These are phyloP conservation scores for Camponotus floridanus DNA, from an alignment of 1,140 invertebrate species.

Conservation along the genomic window DNA sequence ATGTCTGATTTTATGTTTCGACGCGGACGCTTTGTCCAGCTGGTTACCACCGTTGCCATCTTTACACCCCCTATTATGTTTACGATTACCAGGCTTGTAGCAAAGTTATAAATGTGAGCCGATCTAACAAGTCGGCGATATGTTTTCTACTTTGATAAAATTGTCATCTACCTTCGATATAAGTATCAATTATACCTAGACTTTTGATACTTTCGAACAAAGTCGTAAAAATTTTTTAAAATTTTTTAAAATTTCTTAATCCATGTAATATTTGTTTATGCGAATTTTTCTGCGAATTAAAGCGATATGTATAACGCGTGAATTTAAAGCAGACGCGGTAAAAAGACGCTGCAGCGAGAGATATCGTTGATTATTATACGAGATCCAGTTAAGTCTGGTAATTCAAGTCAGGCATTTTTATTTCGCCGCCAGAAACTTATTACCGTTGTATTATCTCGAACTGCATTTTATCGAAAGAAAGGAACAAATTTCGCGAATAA, in stretches of 20 bases:
- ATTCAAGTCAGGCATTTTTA: neutral
- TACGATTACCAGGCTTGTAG: conserved; percentile 62
- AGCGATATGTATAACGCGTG: neutral
- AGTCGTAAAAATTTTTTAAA: too few relatives aligned
- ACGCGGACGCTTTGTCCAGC: conserved; percentile 66
- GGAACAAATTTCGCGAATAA: conserved; percentile 46
- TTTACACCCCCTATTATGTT: conserved; percentile 61
- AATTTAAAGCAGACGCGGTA: neutral
- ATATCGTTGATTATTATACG: neutral
- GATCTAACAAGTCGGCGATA: conserved; percentile 20
- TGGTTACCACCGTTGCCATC: conserved; percentile 54
- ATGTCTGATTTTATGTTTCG: conserved; percentile 71
- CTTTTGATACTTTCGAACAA: too few relatives aligned
- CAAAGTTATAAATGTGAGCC: conserved; percentile 33
- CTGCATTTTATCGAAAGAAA: conserved; percentile 36
- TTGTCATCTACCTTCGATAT: neutral
- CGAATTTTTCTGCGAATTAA: neutral
- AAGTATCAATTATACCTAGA: neutral
- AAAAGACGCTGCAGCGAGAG: neutral
- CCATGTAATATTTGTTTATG: neutral
- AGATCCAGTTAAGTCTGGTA: neutral
- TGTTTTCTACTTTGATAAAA: conserved; percentile 21
- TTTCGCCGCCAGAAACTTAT: neutral
- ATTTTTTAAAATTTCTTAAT: too few relatives aligned
- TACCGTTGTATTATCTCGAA: conserved; percentile 10